Conservation (phyloP, 2,888 invertebrate species). For the Ormyrus rosae region DNA sequence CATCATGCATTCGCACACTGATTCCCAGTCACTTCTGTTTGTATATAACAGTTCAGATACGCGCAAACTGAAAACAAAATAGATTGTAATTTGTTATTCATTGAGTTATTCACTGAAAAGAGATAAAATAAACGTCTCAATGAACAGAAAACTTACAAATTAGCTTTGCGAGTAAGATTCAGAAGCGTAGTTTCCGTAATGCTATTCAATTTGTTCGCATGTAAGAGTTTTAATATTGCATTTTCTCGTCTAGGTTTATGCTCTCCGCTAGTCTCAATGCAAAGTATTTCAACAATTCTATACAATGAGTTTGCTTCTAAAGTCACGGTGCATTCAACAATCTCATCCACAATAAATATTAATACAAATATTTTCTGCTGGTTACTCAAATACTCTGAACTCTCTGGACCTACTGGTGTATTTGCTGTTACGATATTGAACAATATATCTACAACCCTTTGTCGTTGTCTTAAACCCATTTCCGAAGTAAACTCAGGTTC, state of each 20-base stretch:
- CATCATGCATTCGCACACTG: constrained; percentile 72
- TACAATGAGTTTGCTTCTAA: constrained; percentile 68
- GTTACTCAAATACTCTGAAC: constrained; percentile 67
- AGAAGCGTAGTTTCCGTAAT: constrained; percentile 70
- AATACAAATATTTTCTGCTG: constrained; percentile 70
- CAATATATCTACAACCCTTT: constrained; percentile 87
- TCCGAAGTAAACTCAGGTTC: constrained; percentile 87
- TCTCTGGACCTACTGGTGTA: constrained; percentile 68
- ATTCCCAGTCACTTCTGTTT: constrained; percentile 72
- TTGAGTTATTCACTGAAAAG: not conserved
- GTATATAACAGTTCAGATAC: constrained; percentile 71
- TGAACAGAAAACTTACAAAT: constrained; percentile 67
- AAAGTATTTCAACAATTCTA: constrained; percentile 69
- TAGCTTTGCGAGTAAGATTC: constrained; percentile 69
- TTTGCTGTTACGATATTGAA: constrained; percentile 83
- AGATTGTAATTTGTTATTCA: not conserved
- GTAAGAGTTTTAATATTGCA: constrained; percentile 68
- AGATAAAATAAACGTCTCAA: not conserved
- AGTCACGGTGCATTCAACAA: constrained; percentile 68
- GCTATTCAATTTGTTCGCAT: constrained; percentile 69
- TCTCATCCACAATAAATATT: constrained; percentile 71
- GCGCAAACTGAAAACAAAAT: constrained; percentile 66
- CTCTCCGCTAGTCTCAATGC: constrained; percentile 60
- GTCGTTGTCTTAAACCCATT: constrained; percentile 83
- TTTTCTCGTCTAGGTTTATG: constrained; percentile 69